Conservation (phyloP, 2,113 vertebrate species). For the Hypomesus transpacificus region DNA sequence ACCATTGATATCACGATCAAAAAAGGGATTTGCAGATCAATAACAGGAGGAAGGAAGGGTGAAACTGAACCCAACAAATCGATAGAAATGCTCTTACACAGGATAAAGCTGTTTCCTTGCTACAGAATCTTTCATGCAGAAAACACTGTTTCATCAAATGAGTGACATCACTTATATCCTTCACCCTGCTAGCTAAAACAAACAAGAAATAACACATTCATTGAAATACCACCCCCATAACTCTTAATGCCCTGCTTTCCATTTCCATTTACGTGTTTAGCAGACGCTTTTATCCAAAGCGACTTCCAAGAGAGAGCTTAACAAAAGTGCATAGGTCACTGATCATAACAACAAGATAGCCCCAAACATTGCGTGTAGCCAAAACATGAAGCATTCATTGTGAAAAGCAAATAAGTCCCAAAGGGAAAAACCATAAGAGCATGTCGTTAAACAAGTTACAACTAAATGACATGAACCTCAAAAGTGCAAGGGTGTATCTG, state of each 20-base stretch:
- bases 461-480: too few relatives aligned
- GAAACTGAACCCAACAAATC: conserved; percentile 35
- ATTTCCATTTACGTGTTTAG: too few relatives aligned
- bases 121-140: conserved; percentile 9
- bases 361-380: too few relatives aligned
- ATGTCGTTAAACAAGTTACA: too few relatives aligned
- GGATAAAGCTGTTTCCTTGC: conserved; percentile 30
- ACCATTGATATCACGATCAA: conserved; percentile 13
- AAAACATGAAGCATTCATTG: too few relatives aligned
- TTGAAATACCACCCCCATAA: conserved; percentile 7
- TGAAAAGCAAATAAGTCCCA: too few relatives aligned
- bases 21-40: conserved; percentile 40
- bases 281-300: too few relatives aligned
- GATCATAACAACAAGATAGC: too few relatives aligned
- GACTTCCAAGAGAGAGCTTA: too few relatives aligned
- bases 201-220: conserved; percentile 15
- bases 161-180: conserved; percentile 10
- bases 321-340: too few relatives aligned
- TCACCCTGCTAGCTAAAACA: conserved; percentile 17
- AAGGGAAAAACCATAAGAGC: too few relatives aligned
- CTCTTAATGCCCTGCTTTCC: conserved; percentile 22
- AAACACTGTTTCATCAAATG: conserved; percentile 25
- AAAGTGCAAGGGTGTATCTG: too few relatives aligned
- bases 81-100: conserved; percentile 33
- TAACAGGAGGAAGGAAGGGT: conserved; percentile 31